Percentiles rank a stretch among this genome's conserved stretches.
These are phyloP conservation scores for Campaea margaritaria DNA, from an alignment of 2,888 invertebrate genomes.

Conservation along the genomic window DNA sequence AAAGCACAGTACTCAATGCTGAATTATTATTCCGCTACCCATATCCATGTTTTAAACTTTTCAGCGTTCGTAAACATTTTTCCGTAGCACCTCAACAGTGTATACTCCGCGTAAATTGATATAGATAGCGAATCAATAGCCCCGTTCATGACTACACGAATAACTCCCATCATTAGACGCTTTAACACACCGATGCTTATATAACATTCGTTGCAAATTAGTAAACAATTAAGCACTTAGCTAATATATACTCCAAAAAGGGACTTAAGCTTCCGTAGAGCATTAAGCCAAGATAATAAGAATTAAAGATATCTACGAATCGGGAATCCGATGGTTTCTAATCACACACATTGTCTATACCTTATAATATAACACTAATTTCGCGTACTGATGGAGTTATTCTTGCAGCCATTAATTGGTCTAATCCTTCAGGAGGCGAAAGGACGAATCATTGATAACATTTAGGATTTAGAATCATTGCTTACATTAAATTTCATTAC, in stretches of 20 bases:
- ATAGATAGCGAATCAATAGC: slow-evolving; percentile 46
- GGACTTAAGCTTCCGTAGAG: too few species aligned
- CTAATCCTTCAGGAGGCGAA: slow-evolving; percentile 34
- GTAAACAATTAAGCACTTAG: too few species aligned
- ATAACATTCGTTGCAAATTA: too few species aligned
- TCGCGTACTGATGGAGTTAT: slow-evolving; percentile 4
- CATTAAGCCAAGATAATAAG: neutral
- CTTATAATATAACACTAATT: neutral
- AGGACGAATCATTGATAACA: slow-evolving; percentile 70
- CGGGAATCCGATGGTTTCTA: neutral
- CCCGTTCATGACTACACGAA: slow-evolving; percentile 4
- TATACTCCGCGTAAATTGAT: slow-evolving; percentile 46
- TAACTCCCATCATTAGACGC: slow-evolving; percentile 2
- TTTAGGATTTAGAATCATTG: slow-evolving; percentile 62
- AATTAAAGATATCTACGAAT: neutral
- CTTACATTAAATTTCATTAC: slow-evolving; percentile 56
- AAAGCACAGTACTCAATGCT: slow-evolving; percentile 30
- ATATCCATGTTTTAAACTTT: slow-evolving; percentile 42
- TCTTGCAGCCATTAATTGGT: slow-evolving; percentile 5
- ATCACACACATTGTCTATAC: too few species aligned
- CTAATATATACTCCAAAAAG: neutral
- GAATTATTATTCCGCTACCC: slow-evolving; percentile 52
- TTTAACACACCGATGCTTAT: too few species aligned
- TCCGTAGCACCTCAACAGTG: slow-evolving; percentile 57
- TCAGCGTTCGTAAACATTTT: slow-evolving; percentile 35